These are phyloP conservation scores for Epirrhoe tristata DNA, from an alignment of 2,888 invertebrate species.

Conservation along the genomic window DNA sequence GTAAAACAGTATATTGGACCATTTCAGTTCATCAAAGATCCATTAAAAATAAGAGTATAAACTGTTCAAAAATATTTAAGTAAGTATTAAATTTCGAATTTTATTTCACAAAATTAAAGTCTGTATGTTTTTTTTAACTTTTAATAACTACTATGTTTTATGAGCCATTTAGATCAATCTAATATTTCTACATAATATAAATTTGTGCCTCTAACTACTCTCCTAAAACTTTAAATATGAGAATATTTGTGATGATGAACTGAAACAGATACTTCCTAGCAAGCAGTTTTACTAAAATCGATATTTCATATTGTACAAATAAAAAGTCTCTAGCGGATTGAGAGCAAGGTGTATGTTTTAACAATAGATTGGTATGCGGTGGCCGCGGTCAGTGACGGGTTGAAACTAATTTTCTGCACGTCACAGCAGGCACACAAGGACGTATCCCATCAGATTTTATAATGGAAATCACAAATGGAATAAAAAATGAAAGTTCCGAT, in stretches of 20 bases:
- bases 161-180: no score
- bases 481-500: conserved; percentile 35
- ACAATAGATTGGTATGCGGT: conserved; percentile 65
- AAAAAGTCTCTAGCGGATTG: conserved; percentile 18
- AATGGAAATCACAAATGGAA: conserved; percentile 47
- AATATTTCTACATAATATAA: no score
- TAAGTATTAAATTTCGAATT: not conserved
- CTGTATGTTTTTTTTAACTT: not conserved
- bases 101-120: not conserved
- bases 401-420: conserved; percentile 78
- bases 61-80: not conserved
- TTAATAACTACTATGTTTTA: no score
- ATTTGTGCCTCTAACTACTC: not conserved
- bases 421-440: conserved; percentile 59
- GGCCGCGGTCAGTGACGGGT: conserved; percentile 63
- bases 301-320: conserved; percentile 13
- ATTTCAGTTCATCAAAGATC: conserved; percentile 59
- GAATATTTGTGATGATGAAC: not conserved
- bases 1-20: conserved; percentile 63
- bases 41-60: conserved; percentile 41
- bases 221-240: not conserved
- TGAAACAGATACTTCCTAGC: not conserved
- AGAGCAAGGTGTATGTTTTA: conserved; percentile 45
- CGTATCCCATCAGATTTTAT: conserved; percentile 59
- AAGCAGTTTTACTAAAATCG: not conserved